Evolutionary conservation across 2,888 invertebrate species (phyloP).

Genomic region (Melinaea menophilus): DNA sequence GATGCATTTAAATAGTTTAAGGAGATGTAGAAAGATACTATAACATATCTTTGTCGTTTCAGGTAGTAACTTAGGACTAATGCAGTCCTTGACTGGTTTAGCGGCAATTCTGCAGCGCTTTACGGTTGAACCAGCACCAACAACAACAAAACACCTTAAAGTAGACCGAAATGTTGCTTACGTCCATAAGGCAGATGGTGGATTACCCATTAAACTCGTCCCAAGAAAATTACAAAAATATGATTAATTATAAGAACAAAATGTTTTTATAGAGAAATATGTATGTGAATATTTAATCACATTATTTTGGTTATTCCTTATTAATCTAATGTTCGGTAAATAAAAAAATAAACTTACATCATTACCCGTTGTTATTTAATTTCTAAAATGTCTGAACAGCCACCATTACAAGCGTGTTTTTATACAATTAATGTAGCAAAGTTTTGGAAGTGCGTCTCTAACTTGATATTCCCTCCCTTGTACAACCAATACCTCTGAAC

Average conservation of each 20-base stretch:
- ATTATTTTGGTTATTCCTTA: not conserved
- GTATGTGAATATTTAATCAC: not conserved
- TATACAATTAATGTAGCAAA: no score
- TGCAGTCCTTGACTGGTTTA: constrained; percentile 31
- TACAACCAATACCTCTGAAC: no score
- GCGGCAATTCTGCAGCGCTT: constrained; percentile 13
- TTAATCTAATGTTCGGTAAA: no score
- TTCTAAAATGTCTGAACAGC: no score
- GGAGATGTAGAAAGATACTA: not conserved
- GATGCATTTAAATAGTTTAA: no score
- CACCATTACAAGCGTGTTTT: no score
- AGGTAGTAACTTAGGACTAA: constrained; percentile 31
- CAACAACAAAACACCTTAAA: constrained; percentile 1
- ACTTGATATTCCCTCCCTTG: no score
- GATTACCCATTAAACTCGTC: not conserved
- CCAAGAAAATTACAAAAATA: not conserved
- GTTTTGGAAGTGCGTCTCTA: no score
- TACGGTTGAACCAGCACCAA: constrained; percentile 10
- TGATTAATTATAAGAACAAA: no score
- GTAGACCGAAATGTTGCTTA: not conserved
- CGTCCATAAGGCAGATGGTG: not conserved
- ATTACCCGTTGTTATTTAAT: no score
- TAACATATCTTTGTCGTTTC: constrained; percentile 9
- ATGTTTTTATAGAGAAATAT: not conserved
- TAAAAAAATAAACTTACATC: no score